A percentile compares a stretch with the other conserved stretches of the same genome.
phyloP scores from a whole-genome alignment of 2,888 invertebrate species.

The Leptogaster cylindrica region DNA sequence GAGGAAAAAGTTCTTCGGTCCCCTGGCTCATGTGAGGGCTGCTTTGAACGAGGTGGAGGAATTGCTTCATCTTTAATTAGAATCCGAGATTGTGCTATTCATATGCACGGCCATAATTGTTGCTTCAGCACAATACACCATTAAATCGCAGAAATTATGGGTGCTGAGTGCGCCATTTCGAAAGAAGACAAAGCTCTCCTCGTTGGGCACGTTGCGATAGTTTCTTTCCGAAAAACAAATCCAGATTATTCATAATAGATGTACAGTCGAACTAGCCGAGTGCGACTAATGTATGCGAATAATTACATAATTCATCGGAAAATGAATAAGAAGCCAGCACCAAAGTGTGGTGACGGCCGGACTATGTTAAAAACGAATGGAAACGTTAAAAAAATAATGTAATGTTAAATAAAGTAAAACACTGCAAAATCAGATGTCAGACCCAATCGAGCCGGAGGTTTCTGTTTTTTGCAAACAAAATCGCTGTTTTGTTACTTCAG shows the following conservation, averaged over 20 bases:
- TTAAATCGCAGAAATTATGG: conserved; percentile 4
- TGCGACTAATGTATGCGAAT: conserved; percentile 2
- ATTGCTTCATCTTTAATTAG: neutral
- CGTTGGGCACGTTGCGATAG: neutral
- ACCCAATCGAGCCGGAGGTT: neutral
- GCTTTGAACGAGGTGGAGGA: neutral
- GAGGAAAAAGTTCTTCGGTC: too few relatives aligned
- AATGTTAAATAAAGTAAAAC: too few relatives aligned
- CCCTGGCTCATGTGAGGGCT: too few relatives aligned
- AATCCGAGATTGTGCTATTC: neutral
- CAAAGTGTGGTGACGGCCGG: neutral
- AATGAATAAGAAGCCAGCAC: neutral
- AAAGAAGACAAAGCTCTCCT: neutral
- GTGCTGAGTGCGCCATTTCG: neutral
- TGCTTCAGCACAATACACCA: neutral
- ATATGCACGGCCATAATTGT: neutral
- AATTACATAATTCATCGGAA: conserved; percentile 2
- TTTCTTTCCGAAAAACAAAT: neutral
- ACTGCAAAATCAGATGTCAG: neutral
- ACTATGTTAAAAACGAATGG: neutral
- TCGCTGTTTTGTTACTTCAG: neutral
- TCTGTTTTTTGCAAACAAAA: neutral
- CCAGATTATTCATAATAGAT: neutral
- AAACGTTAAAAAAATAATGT: too few relatives aligned
- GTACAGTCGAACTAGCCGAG: neutral